phyloP scores from a whole-genome alignment of 1,140 invertebrate genomes.

The Holcopasites calliopsidis region DNA sequence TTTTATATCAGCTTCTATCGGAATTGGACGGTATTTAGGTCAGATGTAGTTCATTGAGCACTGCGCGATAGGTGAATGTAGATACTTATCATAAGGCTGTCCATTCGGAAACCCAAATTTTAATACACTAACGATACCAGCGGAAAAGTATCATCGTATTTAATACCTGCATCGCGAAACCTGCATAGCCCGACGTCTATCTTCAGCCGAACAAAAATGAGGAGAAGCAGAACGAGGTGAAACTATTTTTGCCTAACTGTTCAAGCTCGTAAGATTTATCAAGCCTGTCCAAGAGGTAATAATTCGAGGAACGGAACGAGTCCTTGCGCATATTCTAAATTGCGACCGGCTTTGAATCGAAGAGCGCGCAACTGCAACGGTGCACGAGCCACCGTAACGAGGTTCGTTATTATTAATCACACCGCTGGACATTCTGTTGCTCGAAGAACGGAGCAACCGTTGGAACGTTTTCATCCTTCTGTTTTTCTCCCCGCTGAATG shows the following conservation, averaged over 20 bases:
- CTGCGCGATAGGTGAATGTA: too few species aligned
- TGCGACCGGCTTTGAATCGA: not conserved
- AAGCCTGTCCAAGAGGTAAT: not conserved
- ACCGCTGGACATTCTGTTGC: not conserved
- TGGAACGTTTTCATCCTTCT: too few species aligned
- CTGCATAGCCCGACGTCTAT: too few species aligned
- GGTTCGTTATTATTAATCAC: not conserved
- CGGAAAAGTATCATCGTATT: too few species aligned
- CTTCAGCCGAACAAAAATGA: not conserved
- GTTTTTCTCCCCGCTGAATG: too few species aligned
- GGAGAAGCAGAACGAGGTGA: not conserved
- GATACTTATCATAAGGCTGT: too few species aligned
- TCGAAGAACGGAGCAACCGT: not conserved
- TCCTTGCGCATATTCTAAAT: not conserved
- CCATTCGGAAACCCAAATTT: too few species aligned
- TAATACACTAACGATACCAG: too few species aligned
- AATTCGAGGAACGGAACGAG: not conserved
- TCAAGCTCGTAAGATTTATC: slow-evolving; percentile 12
- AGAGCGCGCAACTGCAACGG: not conserved
- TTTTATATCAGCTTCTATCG: too few species aligned
- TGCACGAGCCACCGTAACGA: not conserved
- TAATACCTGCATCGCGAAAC: too few species aligned
- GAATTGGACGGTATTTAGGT: too few species aligned
- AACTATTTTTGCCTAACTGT: not conserved
- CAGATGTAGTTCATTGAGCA: too few species aligned